phyloP scores from a whole-genome alignment of 2,113 vertebrate species.

The Leucoraja erinaceus region DNA sequence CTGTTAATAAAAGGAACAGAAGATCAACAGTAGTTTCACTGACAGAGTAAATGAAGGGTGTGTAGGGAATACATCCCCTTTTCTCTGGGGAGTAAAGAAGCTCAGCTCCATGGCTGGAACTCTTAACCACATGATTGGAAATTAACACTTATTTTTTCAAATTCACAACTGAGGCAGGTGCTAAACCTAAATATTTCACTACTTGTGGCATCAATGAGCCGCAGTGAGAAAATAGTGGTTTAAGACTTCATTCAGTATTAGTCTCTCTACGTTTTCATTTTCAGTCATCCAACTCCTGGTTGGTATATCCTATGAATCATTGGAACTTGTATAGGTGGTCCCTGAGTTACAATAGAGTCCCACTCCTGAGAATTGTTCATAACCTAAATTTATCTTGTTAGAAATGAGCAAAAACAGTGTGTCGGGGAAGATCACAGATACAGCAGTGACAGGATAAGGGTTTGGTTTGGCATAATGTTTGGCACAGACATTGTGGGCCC shows the following conservation, averaged over 20 bases:
- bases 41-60: background rate
- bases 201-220: background rate
- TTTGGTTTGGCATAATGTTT: too few species aligned
- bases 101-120: background rate
- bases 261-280: background rate
- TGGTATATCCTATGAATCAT: background rate
- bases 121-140: slow-evolving; percentile 20
- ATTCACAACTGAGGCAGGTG: background rate
- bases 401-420: too few species aligned
- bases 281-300: background rate
- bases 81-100: background rate
- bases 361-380: too few species aligned
- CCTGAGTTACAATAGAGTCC: too few species aligned
- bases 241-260: background rate
- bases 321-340: too few species aligned
- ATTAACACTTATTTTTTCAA: slow-evolving; percentile 11
- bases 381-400: too few species aligned
- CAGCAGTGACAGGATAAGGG: too few species aligned
- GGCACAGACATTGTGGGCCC: too few species aligned
- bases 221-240: background rate
- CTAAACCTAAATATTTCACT: background rate
- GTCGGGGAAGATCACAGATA: too few species aligned
- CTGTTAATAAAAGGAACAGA: background rate
- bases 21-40: background rate
- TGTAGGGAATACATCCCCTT: background rate